A percentile compares a stretch with the other conserved stretches of the same genome.
Evolutionary conservation across 2,797 vertebrate species (phyloP).

Genomic region (Bradypus variegatus): DNA sequence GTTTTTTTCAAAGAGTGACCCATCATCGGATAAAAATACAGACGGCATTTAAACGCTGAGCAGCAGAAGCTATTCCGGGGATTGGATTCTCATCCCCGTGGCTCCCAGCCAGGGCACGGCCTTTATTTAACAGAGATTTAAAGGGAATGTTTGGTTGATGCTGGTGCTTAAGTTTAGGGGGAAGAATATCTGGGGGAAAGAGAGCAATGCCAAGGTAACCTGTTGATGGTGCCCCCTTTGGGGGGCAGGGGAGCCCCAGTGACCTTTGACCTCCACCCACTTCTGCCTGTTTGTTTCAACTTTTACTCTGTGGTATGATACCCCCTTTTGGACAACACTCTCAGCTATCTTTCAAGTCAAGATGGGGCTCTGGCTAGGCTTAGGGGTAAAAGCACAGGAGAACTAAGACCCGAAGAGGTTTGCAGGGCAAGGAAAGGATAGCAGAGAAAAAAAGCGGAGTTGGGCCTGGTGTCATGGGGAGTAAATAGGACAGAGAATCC

Average conservation of each 20-base stretch:
- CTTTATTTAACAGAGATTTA: conserved; percentile 10
- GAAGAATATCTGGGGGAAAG: not conserved
- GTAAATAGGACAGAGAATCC: not conserved
- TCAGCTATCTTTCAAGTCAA: not conserved
- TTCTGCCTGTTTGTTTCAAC: not conserved
- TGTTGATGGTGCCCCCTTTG: not conserved
- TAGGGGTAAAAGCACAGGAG: not conserved
- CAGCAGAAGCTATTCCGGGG: conserved; percentile 55
- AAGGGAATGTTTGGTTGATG: not conserved
- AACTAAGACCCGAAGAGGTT: not conserved
- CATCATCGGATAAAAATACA: conserved; percentile 59
- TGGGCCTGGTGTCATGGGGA: not conserved
- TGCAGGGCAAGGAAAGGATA: not conserved
- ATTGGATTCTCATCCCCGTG: not conserved
- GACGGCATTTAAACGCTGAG: conserved; percentile 34
- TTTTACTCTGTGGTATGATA: not conserved
- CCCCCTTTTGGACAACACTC: not conserved
- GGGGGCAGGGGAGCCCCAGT: not conserved
- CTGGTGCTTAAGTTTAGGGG: not conserved
- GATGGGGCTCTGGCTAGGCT: not conserved
- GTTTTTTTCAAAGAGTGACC: conserved; percentile 62
- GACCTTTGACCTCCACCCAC: not conserved
- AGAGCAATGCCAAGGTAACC: not conserved
- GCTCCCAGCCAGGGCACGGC: conserved; percentile 36
- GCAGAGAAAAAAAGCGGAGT: not conserved